phyloP scores from a whole-genome alignment of 2,113 vertebrate genomes.

The Tupaia chinensis region DNA sequence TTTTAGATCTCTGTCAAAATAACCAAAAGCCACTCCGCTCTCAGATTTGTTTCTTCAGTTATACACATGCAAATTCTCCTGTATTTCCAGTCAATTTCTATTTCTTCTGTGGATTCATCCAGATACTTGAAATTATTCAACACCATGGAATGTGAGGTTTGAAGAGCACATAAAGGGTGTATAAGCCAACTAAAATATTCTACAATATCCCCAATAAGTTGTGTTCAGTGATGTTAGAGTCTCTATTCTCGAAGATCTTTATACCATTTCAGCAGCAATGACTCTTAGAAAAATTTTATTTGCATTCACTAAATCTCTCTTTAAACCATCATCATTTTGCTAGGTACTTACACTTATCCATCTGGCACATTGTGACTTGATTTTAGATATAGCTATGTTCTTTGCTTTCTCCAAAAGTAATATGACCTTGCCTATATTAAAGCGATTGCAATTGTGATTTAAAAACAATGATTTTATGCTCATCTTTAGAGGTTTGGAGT shows the following conservation, averaged over 20 bases:
- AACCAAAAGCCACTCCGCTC: background rate
- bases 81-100: background rate
- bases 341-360: background rate
- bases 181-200: background rate
- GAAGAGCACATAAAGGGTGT: background rate
- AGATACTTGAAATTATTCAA: background rate
- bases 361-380: background rate
- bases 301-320: background rate
- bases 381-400: background rate
- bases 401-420: background rate
- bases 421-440: background rate
- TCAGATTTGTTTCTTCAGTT: background rate
- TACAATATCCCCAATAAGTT: background rate
- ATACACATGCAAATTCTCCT: background rate
- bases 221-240: background rate
- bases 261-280: background rate
- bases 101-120: background rate
- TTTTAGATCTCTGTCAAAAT: background rate
- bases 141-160: background rate
- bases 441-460: background rate
- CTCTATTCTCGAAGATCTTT: background rate
- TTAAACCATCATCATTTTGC: background rate
- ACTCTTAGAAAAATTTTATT: background rate
- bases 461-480: background rate
- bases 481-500: background rate